Conservation (phyloP, 1,140 invertebrate species). For the Cydia pomonella region DNA sequence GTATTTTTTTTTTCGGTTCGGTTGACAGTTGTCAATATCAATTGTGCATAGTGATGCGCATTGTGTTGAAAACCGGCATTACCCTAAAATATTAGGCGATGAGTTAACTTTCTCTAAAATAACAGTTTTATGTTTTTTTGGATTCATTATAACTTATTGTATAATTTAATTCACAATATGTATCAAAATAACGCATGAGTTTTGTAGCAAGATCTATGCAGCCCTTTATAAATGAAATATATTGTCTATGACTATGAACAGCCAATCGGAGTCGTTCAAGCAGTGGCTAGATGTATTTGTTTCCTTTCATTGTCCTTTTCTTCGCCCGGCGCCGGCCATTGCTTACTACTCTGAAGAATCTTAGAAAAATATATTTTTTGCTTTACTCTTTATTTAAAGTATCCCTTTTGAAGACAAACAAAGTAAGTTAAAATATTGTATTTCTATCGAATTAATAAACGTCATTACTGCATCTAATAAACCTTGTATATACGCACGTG, state of each 20-base stretch:
- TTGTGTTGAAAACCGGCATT: not conserved
- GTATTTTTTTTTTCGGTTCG: slow-evolving; percentile 24
- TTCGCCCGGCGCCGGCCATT: slow-evolving; percentile 27
- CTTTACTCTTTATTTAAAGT: slow-evolving; percentile 6
- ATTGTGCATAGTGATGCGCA: not conserved
- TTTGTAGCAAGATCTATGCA: no score
- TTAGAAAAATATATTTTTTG: not conserved
- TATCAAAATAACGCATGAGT: no score
- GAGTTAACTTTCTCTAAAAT: not conserved
- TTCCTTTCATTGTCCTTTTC: slow-evolving; percentile 9
- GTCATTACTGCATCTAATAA: not conserved
- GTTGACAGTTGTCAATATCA: slow-evolving; percentile 25
- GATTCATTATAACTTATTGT: no score
- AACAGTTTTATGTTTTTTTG: not conserved
- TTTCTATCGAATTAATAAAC: not conserved
- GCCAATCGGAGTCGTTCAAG: not conserved
- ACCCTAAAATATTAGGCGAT: not conserved
- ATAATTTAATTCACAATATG: no score
- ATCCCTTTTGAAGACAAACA: not conserved
- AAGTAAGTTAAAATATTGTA: not conserved
- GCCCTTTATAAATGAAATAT: not conserved
- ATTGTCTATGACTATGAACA: slow-evolving; percentile 12
- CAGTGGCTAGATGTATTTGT: slow-evolving; percentile 16
- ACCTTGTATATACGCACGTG: not conserved
- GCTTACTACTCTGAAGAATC: not conserved